These are phyloP conservation scores for Heliangelus exortis DNA, from an alignment of 2,797 vertebrate species.

Conservation along the genomic window DNA sequence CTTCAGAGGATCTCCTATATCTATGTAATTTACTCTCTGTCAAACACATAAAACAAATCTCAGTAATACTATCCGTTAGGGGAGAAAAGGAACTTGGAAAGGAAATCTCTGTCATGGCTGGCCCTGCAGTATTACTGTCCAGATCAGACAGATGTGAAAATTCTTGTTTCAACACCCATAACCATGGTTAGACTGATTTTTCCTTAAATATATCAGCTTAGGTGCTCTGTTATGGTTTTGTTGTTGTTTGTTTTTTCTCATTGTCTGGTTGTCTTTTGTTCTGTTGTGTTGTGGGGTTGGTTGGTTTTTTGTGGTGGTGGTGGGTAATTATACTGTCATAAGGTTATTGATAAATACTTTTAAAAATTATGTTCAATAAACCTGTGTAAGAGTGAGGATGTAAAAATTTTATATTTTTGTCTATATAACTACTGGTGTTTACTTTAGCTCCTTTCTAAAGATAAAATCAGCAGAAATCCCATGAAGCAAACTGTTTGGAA, in stretches of 20 bases:
- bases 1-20: constrained; percentile 70
- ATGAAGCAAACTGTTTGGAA: not conserved
- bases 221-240: constrained; percentile 69
- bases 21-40: constrained; percentile 76
- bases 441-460: not conserved
- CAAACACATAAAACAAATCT: constrained; percentile 73
- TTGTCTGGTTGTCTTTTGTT: constrained; percentile 26
- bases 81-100: constrained; percentile 3
- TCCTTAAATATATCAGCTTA: constrained; percentile 71
- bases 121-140: constrained; percentile 69
- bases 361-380: constrained; percentile 54
- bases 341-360: constrained; percentile 68
- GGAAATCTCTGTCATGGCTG: constrained; percentile 33
- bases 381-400: not conserved
- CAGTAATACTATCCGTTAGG: constrained; percentile 63
- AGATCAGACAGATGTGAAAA: constrained; percentile 80
- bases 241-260: not conserved
- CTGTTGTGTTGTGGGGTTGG: constrained; percentile 13
- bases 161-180: constrained; percentile 79
- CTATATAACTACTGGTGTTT: not conserved
- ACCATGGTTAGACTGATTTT: constrained; percentile 82
- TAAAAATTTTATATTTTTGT: not conserved
- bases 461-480: not conserved
- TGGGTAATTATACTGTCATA: constrained; percentile 77
- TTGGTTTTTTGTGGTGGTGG: not conserved